Conservation (phyloP, 2,888 invertebrate genomes). For the Pristionchus arcanus region DNA sequence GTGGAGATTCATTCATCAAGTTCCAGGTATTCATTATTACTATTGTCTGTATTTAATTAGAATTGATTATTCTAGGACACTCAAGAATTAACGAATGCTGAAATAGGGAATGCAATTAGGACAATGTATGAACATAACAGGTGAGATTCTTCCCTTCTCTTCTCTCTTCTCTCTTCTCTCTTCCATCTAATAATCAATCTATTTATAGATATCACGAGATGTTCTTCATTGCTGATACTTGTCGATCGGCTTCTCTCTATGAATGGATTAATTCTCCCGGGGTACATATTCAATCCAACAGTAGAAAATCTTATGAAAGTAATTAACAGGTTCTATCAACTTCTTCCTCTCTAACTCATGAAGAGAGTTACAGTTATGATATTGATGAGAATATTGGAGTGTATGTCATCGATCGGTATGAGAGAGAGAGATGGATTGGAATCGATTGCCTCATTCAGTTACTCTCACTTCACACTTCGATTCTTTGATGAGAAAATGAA, state of each 20-base stretch:
- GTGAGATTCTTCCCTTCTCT: conserved; percentile 80
- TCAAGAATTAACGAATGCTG: conserved; percentile 98
- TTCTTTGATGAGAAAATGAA: conserved; percentile 88
- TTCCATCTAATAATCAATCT: neutral
- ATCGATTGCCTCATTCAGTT: conserved; percentile 85
- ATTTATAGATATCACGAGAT: conserved; percentile 93
- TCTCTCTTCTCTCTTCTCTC: neutral
- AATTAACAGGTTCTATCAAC: conserved; percentile 28
- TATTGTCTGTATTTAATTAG: neutral
- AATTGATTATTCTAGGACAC: conserved; percentile 85
- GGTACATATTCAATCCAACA: conserved; percentile 82
- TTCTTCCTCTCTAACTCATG: conserved; percentile 66
- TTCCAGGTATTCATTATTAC: conserved; percentile 88
- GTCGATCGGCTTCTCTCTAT: conserved; percentile 98
- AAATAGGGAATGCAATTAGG: conserved; percentile 97
- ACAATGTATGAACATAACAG: conserved; percentile 99
- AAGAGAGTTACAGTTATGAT: conserved; percentile 88
- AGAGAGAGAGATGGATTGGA: neutral
- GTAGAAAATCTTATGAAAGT: neutral
- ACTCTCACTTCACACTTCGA: conserved; percentile 96
- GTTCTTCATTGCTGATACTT: conserved; percentile 98
- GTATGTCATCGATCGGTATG: conserved; percentile 97
- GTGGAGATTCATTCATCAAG: conserved; percentile 98
- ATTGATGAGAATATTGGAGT: conserved; percentile 98
- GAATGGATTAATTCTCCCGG: conserved; percentile 98